Conservation (phyloP, 1,140 invertebrate species). For the Galendromus occidentalis region DNA sequence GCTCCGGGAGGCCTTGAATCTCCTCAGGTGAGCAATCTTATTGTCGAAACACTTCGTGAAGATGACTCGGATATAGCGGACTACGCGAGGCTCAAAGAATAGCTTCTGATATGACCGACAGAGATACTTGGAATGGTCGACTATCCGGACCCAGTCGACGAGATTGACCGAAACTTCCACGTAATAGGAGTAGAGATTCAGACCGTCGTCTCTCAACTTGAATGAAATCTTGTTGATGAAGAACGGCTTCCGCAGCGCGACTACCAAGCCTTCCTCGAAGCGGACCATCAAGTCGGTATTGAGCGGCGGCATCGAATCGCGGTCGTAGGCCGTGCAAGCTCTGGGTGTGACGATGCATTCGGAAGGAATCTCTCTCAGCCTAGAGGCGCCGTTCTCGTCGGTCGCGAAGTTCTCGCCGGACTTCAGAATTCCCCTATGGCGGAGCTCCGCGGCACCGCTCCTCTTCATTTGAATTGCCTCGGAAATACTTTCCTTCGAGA, state of each 20-base stretch:
- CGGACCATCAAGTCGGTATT: constrained; percentile 31
- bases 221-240: constrained; percentile 85
- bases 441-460: constrained; percentile 48
- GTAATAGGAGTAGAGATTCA: constrained; percentile 74
- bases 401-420: constrained; percentile 78
- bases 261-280: constrained; percentile 43
- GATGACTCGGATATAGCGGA: constrained; percentile 64
- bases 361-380: constrained; percentile 67
- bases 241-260: constrained; percentile 61
- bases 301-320: constrained; percentile 79
- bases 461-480: constrained; percentile 68
- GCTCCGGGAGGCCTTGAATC: constrained; percentile 56
- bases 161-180: constrained; percentile 90
- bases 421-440: constrained; percentile 43
- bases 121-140: constrained; percentile 72
- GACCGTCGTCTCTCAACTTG: constrained; percentile 80
- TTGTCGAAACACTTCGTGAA: too few relatives aligned
- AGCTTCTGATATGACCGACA: constrained; percentile 92
- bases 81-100: constrained; percentile 70
- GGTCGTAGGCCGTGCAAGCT: constrained; percentile 75
- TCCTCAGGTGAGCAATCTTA: too few relatives aligned
- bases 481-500: constrained; percentile 68
- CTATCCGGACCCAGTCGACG: constrained; percentile 75
- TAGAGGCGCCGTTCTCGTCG: constrained; percentile 49
- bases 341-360: constrained; percentile 67